A percentile compares a stretch with the other conserved stretches of the same genome.
Evolutionary conservation across 2,888 invertebrate species (phyloP).

Genomic region (Mechanitis mazaeus): DNA sequence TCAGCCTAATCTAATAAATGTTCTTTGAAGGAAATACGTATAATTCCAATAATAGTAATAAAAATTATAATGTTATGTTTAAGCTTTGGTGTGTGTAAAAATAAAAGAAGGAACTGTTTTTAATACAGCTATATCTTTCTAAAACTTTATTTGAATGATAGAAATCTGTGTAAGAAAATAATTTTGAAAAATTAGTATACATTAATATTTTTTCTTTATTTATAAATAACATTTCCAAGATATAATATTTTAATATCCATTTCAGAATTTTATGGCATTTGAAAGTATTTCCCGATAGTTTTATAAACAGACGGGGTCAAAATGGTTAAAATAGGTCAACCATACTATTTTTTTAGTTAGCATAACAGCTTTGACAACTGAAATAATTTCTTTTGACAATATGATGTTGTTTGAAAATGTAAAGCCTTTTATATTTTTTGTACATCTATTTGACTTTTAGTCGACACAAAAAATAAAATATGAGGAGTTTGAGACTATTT

Average conservation of each 20-base stretch:
- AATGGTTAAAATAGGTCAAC: constrained; percentile 1
- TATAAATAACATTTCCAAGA: neutral
- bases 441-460: too few relatives aligned
- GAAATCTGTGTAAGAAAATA: too few relatives aligned
- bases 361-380: neutral
- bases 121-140: too few relatives aligned
- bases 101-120: too few relatives aligned
- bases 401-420: too few relatives aligned
- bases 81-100: too few relatives aligned
- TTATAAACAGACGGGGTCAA: neutral
- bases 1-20: constrained; percentile 54
- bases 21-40: constrained; percentile 22
- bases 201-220: neutral
- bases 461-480: too few relatives aligned
- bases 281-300: constrained; percentile 2
- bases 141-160: too few relatives aligned
- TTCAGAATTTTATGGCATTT: neutral
- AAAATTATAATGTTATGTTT: too few relatives aligned
- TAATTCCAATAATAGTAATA: constrained; percentile 8
- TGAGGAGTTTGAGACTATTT: too few relatives aligned
- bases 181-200: too few relatives aligned
- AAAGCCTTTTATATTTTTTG: too few relatives aligned
- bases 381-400: neutral
- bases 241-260: neutral
- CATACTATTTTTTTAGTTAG: neutral